Evolutionary conservation across 1,140 invertebrate genomes (phyloP), one percentile per base, ranked within the genome.

Genomic region (Scylla paramamosain): DNA sequence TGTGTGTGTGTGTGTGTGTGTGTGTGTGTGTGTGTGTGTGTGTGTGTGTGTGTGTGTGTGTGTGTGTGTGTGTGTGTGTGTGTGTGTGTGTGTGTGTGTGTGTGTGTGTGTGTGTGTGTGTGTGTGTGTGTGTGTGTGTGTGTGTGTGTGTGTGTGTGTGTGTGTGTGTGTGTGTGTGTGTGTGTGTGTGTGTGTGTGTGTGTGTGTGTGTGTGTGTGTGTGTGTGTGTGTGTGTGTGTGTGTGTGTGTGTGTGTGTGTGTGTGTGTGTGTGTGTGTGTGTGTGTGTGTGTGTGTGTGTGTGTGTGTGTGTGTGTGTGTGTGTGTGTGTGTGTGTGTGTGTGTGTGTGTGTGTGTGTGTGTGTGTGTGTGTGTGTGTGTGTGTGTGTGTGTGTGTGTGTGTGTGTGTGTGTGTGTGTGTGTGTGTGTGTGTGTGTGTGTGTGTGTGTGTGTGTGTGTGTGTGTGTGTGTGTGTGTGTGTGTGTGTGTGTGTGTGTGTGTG

Each of bases 261-360:
- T 31, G 86, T 87, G 86, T 87, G 86, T 87, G 86, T 31, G 86
- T 31, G 86, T 31, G 86, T 31, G 86, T 87, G 86, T 84, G 83
- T 20, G 83, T 84, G 83, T 84, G 83, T 84, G 83, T 84, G 83
- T 84, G 83, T 20, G 83, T 84, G 83, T 84, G 82, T 6, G 82
- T 83, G n/a, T 87, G 86, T 87, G 86, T 87, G 86, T 87, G 86
- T 31, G 86, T 31, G 86, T 87, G 86, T 87, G 86, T 87, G 86
- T 87, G 86, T 87, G 86, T 31, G 86, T 31, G 86, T 87, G 86
- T 87, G 86, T 87, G 86, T 31, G 86, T 31, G 86, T 87, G 86
- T 87, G 86, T 87, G 86, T 87, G 86, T 31, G 86, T 87, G 86
- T 87, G 86, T 87, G 86, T 31, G 86, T 31, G 86, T 87, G 86